Base-by-base conservation (phyloP, 2,113 vertebrate species). In the Empidonax alnorum region DNA sequence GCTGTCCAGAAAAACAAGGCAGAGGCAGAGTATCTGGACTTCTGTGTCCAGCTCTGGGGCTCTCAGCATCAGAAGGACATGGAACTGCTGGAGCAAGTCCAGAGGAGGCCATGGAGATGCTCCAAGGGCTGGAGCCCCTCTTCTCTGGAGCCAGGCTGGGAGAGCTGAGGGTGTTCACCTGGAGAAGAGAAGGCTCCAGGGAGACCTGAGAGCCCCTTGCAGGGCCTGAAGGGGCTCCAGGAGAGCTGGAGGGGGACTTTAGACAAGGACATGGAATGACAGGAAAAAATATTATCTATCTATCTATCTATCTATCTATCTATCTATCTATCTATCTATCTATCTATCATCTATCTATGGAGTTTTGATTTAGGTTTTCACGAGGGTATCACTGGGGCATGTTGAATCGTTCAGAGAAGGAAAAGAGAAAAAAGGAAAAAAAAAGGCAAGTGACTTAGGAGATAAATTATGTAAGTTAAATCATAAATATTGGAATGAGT, bases 331-430 rank as follows among this genome's bases (percentile, higher is more conserved):
- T 47, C 47, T 50, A 7, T 14, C 47, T 49, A 6, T 47, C 21
- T 47, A 7, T 47, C 46, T 24, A 7, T 46, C 46, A 22, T 61
- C 35, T 9, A 8, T 18, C 30, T 47, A 17, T 10, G 18, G 16
- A 24, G 19, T 19, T 41, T 24, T 66, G 74, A 62, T 12, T 11
- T 21, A 44, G 46, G 35, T 68, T 53, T 52, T 68, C 37, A 5
- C 8, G 33, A 42, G 19, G 0, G 0, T 35, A 7, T n/a, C 10
- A 0, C 7, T 41, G 47, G 33, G 49, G 7, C 12, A 10, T 2
- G 2, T 33, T 24, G 52, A 58, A 59, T 52, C 65, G 20, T 84
- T 22, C 69, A 47, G 24, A 14, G 44, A 27, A 76, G 22, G 12
- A 37, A 17, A 37, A 79, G 23, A 59, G 56, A 3, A n/a, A 37